Evolutionary conservation across 2,888 invertebrate genomes (phyloP), one percentile per base, ranked within the genome.

Genomic region (Diadegma fenestrale): DNA sequence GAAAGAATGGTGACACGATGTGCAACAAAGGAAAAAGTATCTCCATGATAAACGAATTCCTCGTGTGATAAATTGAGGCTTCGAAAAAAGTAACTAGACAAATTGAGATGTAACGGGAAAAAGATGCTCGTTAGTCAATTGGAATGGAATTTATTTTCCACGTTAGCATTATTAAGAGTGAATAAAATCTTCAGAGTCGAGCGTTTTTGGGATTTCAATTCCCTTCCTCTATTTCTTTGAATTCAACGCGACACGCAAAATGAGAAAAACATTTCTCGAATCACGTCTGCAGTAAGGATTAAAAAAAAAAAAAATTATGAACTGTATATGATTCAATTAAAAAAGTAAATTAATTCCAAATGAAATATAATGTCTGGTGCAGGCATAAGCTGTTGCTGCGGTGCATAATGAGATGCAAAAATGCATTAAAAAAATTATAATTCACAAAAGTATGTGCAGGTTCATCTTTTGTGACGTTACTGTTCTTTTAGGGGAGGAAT

Each of bases 61-160:
- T 43, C 48, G 43, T 73, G 61, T 79, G 63, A 79, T 79, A 69
- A 75, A 84, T 75, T 51, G 79, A 48, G 51, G 48, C 63, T 17
- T 37, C 17, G n/a, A 30, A 54, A 41, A 26, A 71, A 26, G 71
- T 72, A 51, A 71, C 41, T 14, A 26, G 58, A 58, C 4, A 2
- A 26, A 1, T 58, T 12, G 58, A 14, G 12, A 26, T 1, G 12
- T 10, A 22, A 10, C 12, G 5, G 22, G 3, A 54, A 19, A 8
- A 22, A 54, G 12, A 12, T 26, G 54, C 8, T 10, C 12, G 22
- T 14, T 58, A 12, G 12, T 14, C 58, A 58, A 26, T 58, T 4
- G 14, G 14, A 58, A 58, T 14, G 26, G 1, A 14, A 26, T 58
- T 5, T 0, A 58, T 58, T 58, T 26, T 58, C 14, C 26, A 58